phyloP scores from a whole-genome alignment of 2,888 invertebrate genomes.

The Tetramorium bicarinatum region DNA sequence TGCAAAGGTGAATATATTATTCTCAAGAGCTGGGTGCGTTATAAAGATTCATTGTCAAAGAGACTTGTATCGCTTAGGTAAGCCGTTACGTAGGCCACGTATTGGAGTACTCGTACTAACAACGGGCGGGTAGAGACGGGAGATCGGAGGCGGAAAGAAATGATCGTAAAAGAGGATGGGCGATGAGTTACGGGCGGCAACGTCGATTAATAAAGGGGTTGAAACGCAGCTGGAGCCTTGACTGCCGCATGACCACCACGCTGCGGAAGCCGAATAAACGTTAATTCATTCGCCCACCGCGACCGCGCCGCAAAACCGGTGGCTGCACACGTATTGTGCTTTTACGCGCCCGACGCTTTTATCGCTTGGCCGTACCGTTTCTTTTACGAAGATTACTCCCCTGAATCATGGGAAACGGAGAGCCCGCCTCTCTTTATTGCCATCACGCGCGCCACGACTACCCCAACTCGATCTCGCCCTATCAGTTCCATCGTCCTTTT shows the following conservation, averaged over 20 bases:
- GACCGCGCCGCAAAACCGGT: constrained; percentile 24
- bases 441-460: constrained; percentile 9
- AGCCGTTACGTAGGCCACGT: background rate
- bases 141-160: constrained; percentile 37
- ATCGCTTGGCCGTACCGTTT: constrained; percentile 58
- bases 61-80: constrained; percentile 1
- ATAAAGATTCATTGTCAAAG: background rate
- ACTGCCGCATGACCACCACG: constrained; percentile 64
- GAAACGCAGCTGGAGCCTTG: constrained; percentile 71
- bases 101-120: background rate
- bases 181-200: constrained; percentile 69
- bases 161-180: constrained; percentile 48
- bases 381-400: constrained; percentile 71
- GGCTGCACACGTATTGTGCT: constrained; percentile 25
- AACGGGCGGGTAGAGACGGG: constrained; percentile 4
- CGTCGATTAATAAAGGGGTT: constrained; percentile 74
- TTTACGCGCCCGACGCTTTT: constrained; percentile 53
- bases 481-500: constrained; percentile 10
- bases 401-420: constrained; percentile 63
- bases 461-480: constrained; percentile 22
- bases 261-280: constrained; percentile 71
- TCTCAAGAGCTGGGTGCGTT: background rate
- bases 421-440: constrained; percentile 54
- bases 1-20: background rate
- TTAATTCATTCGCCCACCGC: constrained; percentile 69